Percentiles rank a stretch among this genome's conserved stretches.
phyloP scores from a whole-genome alignment of 2,797 vertebrate species.

The Scleropages formosus region DNA sequence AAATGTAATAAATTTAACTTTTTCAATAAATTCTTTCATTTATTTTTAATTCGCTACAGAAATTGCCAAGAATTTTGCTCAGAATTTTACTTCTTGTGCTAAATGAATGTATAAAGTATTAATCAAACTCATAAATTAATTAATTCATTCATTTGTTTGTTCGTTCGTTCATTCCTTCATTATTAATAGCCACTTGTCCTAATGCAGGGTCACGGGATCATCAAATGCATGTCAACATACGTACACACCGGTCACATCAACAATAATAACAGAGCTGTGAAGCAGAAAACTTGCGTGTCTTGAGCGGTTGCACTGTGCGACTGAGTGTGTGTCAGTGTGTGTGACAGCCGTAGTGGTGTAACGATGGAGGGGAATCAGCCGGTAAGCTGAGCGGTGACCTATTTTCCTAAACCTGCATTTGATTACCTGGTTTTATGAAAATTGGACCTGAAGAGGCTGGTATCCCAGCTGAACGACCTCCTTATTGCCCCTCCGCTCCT shows the following conservation, averaged over 20 bases:
- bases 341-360: neutral
- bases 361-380: slow-evolving; percentile 36
- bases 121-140: too few species aligned
- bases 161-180: too few species aligned
- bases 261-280: neutral
- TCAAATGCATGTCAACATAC: neutral
- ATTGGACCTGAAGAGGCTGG: slow-evolving; percentile 73
- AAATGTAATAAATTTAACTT: too few species aligned
- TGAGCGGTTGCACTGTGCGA: too few species aligned
- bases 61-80: too few species aligned
- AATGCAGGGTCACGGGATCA: too few species aligned
- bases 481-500: neutral
- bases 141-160: too few species aligned
- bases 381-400: slow-evolving; percentile 66
- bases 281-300: neutral
- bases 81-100: too few species aligned
- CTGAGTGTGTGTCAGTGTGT: neutral
- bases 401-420: slow-evolving; percentile 68
- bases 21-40: too few species aligned
- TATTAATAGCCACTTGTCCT: too few species aligned
- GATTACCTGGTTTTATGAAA: slow-evolving; percentile 79
- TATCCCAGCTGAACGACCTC: slow-evolving; percentile 37
- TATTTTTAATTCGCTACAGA: too few species aligned
- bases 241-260: neutral
- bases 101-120: too few species aligned